A percentile compares a stretch with the other conserved stretches of the same genome.
These are phyloP conservation scores for Phalloptychus januarius DNA, from an alignment of 2,797 vertebrate species.

Conservation along the genomic window DNA sequence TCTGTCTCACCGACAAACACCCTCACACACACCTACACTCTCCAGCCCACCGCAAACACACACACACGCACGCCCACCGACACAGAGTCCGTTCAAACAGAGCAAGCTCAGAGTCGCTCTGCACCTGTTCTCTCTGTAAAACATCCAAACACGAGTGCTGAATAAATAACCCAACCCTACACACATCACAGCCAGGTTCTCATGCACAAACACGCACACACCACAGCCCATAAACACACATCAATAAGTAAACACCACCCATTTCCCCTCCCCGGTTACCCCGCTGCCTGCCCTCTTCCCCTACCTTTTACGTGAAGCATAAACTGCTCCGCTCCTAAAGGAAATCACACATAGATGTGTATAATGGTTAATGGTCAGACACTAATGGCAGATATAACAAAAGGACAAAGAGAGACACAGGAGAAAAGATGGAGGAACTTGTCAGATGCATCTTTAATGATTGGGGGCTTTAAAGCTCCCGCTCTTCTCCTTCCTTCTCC, in stretches of 20 bases:
- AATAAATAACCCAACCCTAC: constrained; percentile 82
- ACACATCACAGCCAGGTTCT: constrained; percentile 73
- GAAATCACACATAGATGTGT: constrained; percentile 47
- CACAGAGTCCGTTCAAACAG: constrained; percentile 68
- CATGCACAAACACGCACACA: constrained; percentile 46
- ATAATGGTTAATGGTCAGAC: constrained; percentile 64
- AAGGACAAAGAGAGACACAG: constrained; percentile 34
- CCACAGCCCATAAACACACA: constrained; percentile 77
- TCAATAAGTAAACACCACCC: constrained; percentile 82
- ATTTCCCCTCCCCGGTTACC: constrained; percentile 59
- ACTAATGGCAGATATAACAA: constrained; percentile 36
- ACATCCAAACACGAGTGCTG: constrained; percentile 81
- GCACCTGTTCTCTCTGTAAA: constrained; percentile 85
- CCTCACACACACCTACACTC: constrained; percentile 33
- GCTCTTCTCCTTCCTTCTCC: constrained; percentile 57
- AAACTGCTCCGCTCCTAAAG: constrained; percentile 53
- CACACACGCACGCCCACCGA: constrained; percentile 39
- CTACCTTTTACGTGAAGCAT: constrained; percentile 26
- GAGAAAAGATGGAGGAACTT: constrained; percentile 43
- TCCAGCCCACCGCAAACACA: constrained; percentile 35
- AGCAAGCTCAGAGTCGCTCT: constrained; percentile 72
- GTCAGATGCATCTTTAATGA: constrained; percentile 79
- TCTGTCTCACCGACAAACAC: constrained; percentile 38
- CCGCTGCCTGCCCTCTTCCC: constrained; percentile 14
- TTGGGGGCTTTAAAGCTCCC: constrained; percentile 58